Percentiles rank a stretch among this genome's conserved stretches.
Evolutionary conservation across 2,888 invertebrate species (phyloP).

Genomic region (Gisinianus flammeolus): DNA sequence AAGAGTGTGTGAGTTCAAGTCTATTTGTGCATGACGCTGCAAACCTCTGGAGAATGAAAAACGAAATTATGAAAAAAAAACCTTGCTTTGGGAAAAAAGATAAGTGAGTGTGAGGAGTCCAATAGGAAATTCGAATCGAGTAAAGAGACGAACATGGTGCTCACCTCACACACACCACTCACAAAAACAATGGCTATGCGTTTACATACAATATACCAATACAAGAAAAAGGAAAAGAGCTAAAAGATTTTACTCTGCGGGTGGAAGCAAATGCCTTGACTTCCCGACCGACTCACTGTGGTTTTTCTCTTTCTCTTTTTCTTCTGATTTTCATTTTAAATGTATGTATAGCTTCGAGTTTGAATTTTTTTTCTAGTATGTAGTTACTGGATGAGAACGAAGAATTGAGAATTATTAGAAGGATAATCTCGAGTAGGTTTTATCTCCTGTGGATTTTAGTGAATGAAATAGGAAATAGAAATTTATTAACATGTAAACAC

Average conservation of each 20-base stretch:
- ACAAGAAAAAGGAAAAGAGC: neutral
- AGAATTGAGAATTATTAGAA: no score
- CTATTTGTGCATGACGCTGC: neutral
- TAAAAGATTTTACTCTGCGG: conserved; percentile 21
- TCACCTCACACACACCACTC: no score
- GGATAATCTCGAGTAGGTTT: no score
- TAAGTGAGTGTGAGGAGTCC: neutral
- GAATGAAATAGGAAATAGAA: no score
- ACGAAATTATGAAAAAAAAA: neutral
- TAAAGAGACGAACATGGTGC: no score
- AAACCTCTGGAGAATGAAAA: conserved; percentile 1
- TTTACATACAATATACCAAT: no score
- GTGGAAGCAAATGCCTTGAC: conserved; percentile 26
- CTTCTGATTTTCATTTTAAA: neutral
- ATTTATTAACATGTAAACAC: no score
- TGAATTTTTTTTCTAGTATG: no score
- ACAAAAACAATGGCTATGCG: neutral
- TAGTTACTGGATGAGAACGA: no score
- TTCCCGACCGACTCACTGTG: conserved; percentile 17
- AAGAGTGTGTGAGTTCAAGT: neutral
- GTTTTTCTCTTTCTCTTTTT: neutral
- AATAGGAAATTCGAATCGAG: neutral
- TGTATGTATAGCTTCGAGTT: no score
- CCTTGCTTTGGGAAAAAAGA: neutral
- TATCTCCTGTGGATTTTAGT: no score